phyloP scores from a whole-genome alignment of 2,113 vertebrate species.

The Patagioenas fasciata region DNA sequence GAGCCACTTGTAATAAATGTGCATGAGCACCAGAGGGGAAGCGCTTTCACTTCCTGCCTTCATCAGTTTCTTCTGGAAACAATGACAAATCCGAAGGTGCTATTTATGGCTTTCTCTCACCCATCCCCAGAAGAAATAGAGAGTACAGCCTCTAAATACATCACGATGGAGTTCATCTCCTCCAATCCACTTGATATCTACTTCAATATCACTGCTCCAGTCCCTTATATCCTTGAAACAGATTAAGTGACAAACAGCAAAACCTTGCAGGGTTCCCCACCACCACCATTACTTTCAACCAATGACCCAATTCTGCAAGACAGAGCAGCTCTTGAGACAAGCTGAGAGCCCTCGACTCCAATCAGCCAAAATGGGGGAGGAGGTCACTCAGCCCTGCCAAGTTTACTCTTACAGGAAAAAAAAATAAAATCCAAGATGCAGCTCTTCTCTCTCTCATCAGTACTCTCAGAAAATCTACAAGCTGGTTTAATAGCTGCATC shows the following conservation, averaged over 20 bases:
- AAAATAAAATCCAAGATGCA: neutral
- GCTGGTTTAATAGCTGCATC: constrained; percentile 30
- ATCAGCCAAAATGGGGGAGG: constrained; percentile 25
- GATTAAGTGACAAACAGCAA: constrained; percentile 17
- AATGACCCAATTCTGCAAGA: constrained; percentile 23
- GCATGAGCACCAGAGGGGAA: neutral
- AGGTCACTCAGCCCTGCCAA: neutral
- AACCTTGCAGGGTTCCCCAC: neutral
- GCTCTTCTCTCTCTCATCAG: constrained; percentile 5
- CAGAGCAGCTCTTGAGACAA: neutral
- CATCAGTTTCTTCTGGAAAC: constrained; percentile 25
- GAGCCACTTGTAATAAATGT: neutral
- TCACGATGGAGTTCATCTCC: neutral
- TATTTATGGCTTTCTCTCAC: constrained; percentile 14
- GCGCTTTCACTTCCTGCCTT: neutral
- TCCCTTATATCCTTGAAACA: neutral
- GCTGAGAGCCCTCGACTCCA: constrained; percentile 17
- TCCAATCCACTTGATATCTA: neutral
- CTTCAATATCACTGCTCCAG: neutral
- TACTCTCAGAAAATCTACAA: constrained; percentile 29
- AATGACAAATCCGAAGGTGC: constrained; percentile 28
- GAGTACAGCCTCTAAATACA: neutral
- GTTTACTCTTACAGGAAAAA: neutral
- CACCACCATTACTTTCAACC: neutral
- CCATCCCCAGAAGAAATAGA: neutral